Evolutionary conservation across 1,140 invertebrate species (phyloP).

Genomic region (Coptotermes formosanus): DNA sequence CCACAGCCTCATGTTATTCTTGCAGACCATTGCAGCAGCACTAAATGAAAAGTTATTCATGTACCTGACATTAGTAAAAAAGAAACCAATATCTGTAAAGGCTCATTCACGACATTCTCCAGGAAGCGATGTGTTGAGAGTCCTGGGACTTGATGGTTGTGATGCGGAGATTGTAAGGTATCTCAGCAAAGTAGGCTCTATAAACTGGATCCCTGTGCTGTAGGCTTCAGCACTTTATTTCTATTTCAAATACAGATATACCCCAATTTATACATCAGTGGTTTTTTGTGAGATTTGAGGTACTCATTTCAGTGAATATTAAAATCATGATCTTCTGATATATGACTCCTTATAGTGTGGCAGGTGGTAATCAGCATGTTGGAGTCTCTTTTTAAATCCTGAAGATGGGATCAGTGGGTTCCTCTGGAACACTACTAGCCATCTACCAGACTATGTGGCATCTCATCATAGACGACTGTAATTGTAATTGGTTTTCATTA

Average conservation of each 20-base stretch:
- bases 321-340: no score
- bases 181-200: neutral
- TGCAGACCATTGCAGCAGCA: slow-evolving; percentile 3
- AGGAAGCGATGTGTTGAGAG: neutral
- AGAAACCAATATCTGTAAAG: neutral
- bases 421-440: no score
- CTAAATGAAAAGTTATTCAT: slow-evolving; percentile 26
- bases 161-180: slow-evolving; percentile 24
- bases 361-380: no score
- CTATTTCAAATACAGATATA: neutral
- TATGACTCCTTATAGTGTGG: no score
- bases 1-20: slow-evolving; percentile 17
- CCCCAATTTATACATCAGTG: no score
- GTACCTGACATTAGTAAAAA: neutral
- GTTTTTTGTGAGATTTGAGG: no score
- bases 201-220: neutral
- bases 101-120: neutral
- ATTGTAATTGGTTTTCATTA: no score
- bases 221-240: neutral
- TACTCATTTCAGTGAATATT: no score
- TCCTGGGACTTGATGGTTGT: slow-evolving; percentile 15
- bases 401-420: no score
- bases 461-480: no score
- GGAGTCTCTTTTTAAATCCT: no score
- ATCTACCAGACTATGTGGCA: no score